Conservation (phyloP, 2,797 vertebrate species). For the Sebastes steindachneri region DNA sequence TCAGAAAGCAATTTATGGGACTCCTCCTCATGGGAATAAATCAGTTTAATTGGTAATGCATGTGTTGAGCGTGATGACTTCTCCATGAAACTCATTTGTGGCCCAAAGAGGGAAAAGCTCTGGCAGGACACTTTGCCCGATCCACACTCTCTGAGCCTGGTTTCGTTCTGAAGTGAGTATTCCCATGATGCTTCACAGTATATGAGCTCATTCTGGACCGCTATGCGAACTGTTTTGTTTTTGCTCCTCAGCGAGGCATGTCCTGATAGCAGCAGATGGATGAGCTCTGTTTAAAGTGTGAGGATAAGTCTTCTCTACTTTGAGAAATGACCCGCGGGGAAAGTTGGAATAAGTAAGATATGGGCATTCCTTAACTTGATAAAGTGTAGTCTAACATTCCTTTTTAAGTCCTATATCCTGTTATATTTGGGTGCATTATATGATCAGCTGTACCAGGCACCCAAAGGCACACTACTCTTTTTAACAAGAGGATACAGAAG, state of each 20-base stretch:
- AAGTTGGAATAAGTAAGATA: conserved; percentile 9
- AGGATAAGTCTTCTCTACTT: conserved; percentile 37
- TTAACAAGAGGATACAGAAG: conserved; percentile 16
- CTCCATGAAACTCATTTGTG: conserved; percentile 25
- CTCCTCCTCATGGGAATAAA: conserved; percentile 22
- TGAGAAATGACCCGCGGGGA: conserved; percentile 30
- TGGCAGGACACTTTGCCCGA: conserved; percentile 1
- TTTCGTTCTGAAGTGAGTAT: conserved; percentile 25
- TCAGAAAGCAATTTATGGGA: conserved; percentile 26
- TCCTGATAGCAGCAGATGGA: conserved; percentile 55
- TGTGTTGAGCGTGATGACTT: conserved; percentile 24
- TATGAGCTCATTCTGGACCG: conserved; percentile 41
- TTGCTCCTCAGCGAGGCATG: conserved; percentile 27
- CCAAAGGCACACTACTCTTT: conserved; percentile 4
- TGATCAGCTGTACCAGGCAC: conserved; percentile 45
- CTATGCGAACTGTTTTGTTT: conserved; percentile 29
- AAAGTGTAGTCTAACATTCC: conserved; percentile 6
- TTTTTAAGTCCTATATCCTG: conserved; percentile 5
- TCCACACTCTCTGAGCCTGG: conserved; percentile 1
- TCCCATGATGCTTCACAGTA: conserved; percentile 34
- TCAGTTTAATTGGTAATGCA: conserved; percentile 31
- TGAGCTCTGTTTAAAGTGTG: conserved; percentile 37
- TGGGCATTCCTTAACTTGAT: conserved; percentile 27
- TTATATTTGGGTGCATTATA: conserved; percentile 24
- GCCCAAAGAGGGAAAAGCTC: conserved; percentile 4